Evolutionary conservation across 2,888 invertebrate species (phyloP), one percentile per base, ranked within the genome.

Genomic region (Epirrita christyi): DNA sequence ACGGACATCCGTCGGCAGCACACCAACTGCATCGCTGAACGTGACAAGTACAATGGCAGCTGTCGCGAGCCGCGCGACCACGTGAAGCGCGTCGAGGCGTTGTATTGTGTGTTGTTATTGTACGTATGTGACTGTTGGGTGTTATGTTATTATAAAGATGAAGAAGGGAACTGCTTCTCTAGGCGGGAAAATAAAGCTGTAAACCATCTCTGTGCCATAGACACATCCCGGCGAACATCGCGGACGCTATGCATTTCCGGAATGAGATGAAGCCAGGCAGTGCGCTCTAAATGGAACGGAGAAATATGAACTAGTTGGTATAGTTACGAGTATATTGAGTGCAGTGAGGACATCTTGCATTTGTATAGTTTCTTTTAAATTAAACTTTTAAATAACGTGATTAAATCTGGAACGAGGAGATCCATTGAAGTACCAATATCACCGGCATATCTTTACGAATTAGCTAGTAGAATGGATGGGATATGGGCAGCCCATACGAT

Each of bases 41-140:
- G 96, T 61, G 98, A 98, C 81, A 97, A 98, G 81, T 96, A 97
- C 72, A 95, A 95, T 73, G 94, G 93, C 63, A 95, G 96, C 46
- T 97, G 97, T 70, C 96, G 97, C 73, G 98, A 98, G 67, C 90
- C 98, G 57, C 92, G 98, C n/a, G 96, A 96, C 61, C 96, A 97
- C 75, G 94, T 98, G 0, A 98, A 98, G 86, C 93, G 96, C 47
- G 94, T 95, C 0, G 98, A 98, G 80, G 94, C 95, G 51, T n/a
- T n/a, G n/a, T n/a, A n/a, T n/a, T n/a, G n/a, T n/a, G n/a, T n/a
- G n/a, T n/a, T n/a, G n/a, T n/a, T n/a, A n/a, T n/a, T n/a, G n/a
- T n/a, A n/a, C n/a, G n/a, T n/a, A n/a, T n/a, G n/a, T n/a, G n/a
- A n/a, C n/a, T n/a, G n/a, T n/a, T n/a, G n/a, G n/a, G n/a, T n/a